phyloP scores from a whole-genome alignment of 2,797 vertebrate genomes.

The Rhadinocentrus ornatus region DNA sequence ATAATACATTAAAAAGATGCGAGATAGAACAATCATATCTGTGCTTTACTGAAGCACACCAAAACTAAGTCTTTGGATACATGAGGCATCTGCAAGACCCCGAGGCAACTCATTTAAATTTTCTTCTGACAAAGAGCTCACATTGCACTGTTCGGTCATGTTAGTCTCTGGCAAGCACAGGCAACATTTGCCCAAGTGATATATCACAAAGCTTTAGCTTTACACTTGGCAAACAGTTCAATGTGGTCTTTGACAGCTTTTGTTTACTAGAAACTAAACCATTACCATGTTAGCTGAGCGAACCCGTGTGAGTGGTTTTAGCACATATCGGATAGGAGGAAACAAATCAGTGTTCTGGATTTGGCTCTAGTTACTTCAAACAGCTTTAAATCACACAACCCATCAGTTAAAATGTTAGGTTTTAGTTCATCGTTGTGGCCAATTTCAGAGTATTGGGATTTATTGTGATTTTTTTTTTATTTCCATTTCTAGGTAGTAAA shows the following conservation, averaged over 20 bases:
- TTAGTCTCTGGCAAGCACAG: conserved; percentile 13
- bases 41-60: conserved; percentile 21
- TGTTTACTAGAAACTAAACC: conserved; percentile 47
- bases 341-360: conserved; percentile 42
- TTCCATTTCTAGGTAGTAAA: not conserved
- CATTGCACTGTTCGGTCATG: conserved; percentile 1
- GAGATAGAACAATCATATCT: conserved; percentile 4
- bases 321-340: conserved; percentile 26
- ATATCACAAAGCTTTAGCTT: conserved; percentile 32
- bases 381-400: conserved; percentile 20
- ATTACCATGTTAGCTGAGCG: conserved; percentile 30
- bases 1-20: conserved; percentile 35
- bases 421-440: not conserved
- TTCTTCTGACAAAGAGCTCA: conserved; percentile 2
- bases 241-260: conserved; percentile 40
- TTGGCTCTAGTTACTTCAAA: conserved; percentile 11
- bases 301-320: conserved; percentile 37
- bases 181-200: conserved; percentile 26
- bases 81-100: conserved; percentile 31
- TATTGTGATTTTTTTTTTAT: not conserved
- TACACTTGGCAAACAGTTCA: conserved; percentile 42
- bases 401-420: not conserved
- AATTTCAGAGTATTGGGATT: not conserved
- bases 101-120: conserved; percentile 39
- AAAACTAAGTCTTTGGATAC: conserved; percentile 25